phyloP scores from a whole-genome alignment of 2,888 invertebrate species.

The Myathropa florea region DNA sequence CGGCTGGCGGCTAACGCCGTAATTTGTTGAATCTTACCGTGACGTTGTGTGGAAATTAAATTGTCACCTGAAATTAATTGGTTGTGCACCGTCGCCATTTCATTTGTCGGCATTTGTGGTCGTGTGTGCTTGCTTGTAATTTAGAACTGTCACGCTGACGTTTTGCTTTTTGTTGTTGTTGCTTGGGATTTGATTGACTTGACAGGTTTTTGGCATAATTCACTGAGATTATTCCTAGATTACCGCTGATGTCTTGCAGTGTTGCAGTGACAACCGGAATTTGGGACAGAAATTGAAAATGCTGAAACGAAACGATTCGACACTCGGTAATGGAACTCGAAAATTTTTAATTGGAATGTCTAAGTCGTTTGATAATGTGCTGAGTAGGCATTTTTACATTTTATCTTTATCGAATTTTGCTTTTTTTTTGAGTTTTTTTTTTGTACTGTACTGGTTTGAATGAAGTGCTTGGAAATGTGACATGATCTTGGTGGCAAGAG shows the following conservation, averaged over 20 bases:
- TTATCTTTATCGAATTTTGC: neutral
- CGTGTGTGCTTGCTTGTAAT: slow-evolving; percentile 43
- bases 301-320: neutral
- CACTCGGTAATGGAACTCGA: slow-evolving; percentile 20
- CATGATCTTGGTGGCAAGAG: no score
- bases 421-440: neutral
- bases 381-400: neutral
- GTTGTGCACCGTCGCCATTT: slow-evolving; percentile 52
- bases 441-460: neutral
- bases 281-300: slow-evolving; percentile 53
- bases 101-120: slow-evolving; percentile 10
- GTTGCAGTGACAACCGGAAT: slow-evolving; percentile 63
- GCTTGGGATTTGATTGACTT: slow-evolving; percentile 58
- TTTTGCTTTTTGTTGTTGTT: neutral
- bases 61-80: slow-evolving; percentile 79
- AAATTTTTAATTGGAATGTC: slow-evolving; percentile 56
- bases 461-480: neutral
- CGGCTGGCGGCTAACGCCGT: slow-evolving; percentile 43
- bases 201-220: slow-evolving; percentile 61
- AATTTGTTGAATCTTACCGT: slow-evolving; percentile 63
- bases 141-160: slow-evolving; percentile 53
- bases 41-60: slow-evolving; percentile 75
- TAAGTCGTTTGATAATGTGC: slow-evolving; percentile 28
- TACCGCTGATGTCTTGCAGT: slow-evolving; percentile 48
- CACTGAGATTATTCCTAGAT: slow-evolving; percentile 20